These are phyloP conservation scores for Formicarius rufipectus DNA, from an alignment of 2,113 vertebrate species.

Conservation along the genomic window DNA sequence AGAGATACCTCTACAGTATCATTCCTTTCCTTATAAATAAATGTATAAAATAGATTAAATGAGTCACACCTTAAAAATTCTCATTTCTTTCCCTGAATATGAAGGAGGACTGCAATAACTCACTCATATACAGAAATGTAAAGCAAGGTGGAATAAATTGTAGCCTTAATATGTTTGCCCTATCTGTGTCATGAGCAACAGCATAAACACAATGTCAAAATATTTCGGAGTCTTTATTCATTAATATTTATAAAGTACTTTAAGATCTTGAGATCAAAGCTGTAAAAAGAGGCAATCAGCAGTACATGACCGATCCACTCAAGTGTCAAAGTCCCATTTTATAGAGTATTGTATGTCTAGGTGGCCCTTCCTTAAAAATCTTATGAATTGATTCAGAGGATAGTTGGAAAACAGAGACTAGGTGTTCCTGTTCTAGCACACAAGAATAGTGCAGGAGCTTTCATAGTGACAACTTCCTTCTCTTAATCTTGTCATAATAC, in stretches of 20 bases:
- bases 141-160: constrained; percentile 51
- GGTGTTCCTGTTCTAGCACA: background rate
- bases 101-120: constrained; percentile 50
- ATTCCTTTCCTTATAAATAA: constrained; percentile 62
- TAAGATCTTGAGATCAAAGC: constrained; percentile 59
- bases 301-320: constrained; percentile 5
- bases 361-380: background rate
- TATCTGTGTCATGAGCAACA: constrained; percentile 39
- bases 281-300: constrained; percentile 58
- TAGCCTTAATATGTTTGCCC: constrained; percentile 49
- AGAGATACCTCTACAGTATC: background rate
- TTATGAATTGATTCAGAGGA: background rate
- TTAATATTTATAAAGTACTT: constrained; percentile 68
- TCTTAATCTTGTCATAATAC: background rate
- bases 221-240: constrained; percentile 56
- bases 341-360: background rate
- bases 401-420: background rate
- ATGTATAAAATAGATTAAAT: constrained; percentile 64
- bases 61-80: constrained; percentile 57
- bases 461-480: background rate
- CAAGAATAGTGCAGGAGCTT: background rate
- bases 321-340: constrained; percentile 22
- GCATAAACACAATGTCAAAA: constrained; percentile 53
- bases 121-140: constrained; percentile 50
- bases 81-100: constrained; percentile 38